Evolutionary conservation across 2,113 vertebrate genomes (phyloP).

Genomic region (Phainopepla nitens): DNA sequence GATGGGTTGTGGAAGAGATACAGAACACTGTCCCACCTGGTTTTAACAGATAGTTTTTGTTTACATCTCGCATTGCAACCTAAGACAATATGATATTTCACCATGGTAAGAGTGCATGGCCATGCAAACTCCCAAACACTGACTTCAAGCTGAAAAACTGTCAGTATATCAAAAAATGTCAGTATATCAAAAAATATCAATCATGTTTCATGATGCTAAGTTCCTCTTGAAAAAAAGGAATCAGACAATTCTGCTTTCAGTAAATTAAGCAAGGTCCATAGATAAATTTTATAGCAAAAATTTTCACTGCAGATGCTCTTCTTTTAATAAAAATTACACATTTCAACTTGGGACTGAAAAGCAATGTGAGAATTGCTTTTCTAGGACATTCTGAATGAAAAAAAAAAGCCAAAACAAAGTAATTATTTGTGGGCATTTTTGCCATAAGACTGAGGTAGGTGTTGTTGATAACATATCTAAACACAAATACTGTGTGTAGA

Average conservation of each 20-base stretch:
- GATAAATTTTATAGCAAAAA: neutral
- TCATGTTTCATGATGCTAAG: neutral
- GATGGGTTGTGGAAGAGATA: too few species aligned
- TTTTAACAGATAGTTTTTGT: too few species aligned
- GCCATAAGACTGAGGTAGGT: neutral
- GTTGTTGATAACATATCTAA: neutral
- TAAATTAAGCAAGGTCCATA: neutral
- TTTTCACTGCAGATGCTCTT: neutral
- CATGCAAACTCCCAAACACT: neutral
- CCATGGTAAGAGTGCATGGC: accelerated
- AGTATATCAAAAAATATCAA: neutral
- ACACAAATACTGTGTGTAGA: neutral
- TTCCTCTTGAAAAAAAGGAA: neutral
- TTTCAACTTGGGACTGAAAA: neutral
- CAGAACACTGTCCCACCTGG: too few species aligned
- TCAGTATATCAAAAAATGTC: neutral
- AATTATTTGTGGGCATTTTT: neutral
- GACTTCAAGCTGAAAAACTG: neutral
- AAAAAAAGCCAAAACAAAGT: neutral
- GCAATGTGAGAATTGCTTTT: neutral
- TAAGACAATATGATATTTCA: neutral
- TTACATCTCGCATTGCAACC: too few species aligned
- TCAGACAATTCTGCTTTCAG: neutral
- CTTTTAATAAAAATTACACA: neutral
- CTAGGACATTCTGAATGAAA: neutral